A percentile compares a stretch with the other conserved stretches of the same genome.
phyloP scores from a whole-genome alignment of 2,797 vertebrate genomes.

The Sebastolobus altivelis region DNA sequence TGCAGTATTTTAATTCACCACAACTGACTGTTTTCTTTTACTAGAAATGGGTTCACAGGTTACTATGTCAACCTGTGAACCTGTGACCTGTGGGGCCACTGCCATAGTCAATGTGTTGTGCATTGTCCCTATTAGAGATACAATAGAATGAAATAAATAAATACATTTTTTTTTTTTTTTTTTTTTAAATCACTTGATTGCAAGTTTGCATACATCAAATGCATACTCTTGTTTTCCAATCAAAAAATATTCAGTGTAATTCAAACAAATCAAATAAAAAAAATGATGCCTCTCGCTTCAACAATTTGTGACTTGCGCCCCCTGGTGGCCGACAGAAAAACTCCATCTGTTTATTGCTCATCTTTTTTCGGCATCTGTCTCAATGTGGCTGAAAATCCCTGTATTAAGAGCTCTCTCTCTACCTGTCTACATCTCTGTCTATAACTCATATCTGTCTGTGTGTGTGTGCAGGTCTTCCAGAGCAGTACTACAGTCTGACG shows the following conservation, averaged over 20 bases:
- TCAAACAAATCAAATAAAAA: neutral
- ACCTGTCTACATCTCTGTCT: neutral
- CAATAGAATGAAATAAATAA: neutral
- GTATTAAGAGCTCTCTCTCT: neutral
- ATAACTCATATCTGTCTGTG: neutral
- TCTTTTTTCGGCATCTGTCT: neutral
- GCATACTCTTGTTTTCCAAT: neutral
- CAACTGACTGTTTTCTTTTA: neutral
- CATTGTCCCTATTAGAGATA: neutral
- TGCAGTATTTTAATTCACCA: neutral
- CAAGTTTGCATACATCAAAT: neutral
- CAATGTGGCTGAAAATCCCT: neutral
- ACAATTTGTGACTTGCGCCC: conserved; percentile 45
- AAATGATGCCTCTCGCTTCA: neutral
- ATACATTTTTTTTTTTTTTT: no score
- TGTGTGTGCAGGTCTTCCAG: conserved; percentile 92
- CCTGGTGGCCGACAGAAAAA: conserved; percentile 43
- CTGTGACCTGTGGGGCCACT: neutral
- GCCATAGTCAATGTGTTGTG: no score
- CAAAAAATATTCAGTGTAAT: neutral
- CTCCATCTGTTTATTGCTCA: neutral
- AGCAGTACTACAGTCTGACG: conserved; percentile 98
- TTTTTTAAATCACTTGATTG: neutral
- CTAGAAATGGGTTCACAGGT: neutral
- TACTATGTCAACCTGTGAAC: neutral